Evolutionary conservation across 1,140 invertebrate species (phyloP), one percentile per base, ranked within the genome.

Genomic region (Globodera rostochiensis): DNA sequence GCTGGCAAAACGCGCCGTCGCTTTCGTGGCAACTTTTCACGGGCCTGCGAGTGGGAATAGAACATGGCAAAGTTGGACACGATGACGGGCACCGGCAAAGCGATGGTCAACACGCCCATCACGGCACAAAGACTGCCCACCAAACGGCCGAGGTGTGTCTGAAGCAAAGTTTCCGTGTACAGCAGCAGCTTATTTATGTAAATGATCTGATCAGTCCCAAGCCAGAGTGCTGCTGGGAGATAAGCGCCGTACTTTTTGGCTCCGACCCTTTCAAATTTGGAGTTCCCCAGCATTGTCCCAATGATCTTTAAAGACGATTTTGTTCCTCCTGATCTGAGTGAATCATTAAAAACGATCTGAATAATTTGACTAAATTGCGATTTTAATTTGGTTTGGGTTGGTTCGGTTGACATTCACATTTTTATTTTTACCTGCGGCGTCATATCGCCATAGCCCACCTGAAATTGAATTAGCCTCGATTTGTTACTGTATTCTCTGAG

Each of bases 41-140:
- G 60, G 3, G 84, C 84, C 53, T 85, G 84, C 60, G 84, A 85
- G 46, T 85, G 84, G 8, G 83, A 80, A 49, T 85, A 85, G 53
- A 85, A 85, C 69, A 77, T 84, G 64, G 82, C 76, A 66, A 84
- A 84, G 47, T 84, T 84, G 53, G 85, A 86, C 73, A 84, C 84
- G 50, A 84, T 84, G 7, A 84, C 85, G 21, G 84, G 84, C 50
- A 82, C 81, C 0, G 95, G 95, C 47, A 97, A 92, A 1, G 95
- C 95, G 85, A 97, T 96, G 45, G 95, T 95, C 1, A 97, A 91
- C 79, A 96, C 95, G 60, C 95, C 95, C 19, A 94, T 94, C 46
- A 97, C 90, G 3, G 95, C 95, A 90, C 95, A 97, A 0, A 96
- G 91, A 1, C 94, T 94, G 0, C 95, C 95, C 19, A 96, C 94